phyloP scores from a whole-genome alignment of 1,140 invertebrate genomes.

The Euglossa dilemma region DNA sequence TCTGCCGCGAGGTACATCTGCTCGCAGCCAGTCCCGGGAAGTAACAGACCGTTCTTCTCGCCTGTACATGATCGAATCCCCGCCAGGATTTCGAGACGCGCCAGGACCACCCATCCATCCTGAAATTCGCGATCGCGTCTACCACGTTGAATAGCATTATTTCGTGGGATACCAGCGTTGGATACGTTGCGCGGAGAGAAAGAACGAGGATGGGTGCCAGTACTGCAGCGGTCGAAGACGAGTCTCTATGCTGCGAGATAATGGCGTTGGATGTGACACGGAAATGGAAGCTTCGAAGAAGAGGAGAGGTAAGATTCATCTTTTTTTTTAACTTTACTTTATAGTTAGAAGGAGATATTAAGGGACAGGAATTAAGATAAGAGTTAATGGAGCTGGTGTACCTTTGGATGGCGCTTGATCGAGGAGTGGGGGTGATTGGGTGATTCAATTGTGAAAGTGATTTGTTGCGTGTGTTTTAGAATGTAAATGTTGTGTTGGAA shows the following conservation, averaged over 20 bases:
- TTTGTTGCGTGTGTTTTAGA: too few species aligned
- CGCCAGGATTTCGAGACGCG: slow-evolving; percentile 52
- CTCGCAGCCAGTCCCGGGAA: slow-evolving; percentile 40
- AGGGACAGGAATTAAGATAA: too few species aligned
- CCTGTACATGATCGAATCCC: slow-evolving; percentile 58
- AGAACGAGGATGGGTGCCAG: too few species aligned
- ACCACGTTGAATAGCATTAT: slow-evolving; percentile 45
- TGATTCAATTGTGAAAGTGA: too few species aligned
- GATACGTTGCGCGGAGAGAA: background rate
- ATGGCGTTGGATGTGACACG: background rate
- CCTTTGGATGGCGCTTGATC: too few species aligned
- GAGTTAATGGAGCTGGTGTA: too few species aligned
- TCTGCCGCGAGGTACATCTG: slow-evolving; percentile 46
- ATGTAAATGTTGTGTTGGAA: too few species aligned
- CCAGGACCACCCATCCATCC: slow-evolving; percentile 39
- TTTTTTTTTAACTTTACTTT: too few species aligned
- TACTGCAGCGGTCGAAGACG: background rate
- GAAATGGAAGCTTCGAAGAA: background rate
- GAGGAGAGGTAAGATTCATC: background rate
- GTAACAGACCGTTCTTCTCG: slow-evolving; percentile 38
- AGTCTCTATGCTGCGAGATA: background rate
- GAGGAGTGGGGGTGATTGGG: too few species aligned
- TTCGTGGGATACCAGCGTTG: slow-evolving; percentile 32
- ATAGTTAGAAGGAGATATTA: too few species aligned
- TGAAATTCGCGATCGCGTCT: slow-evolving; percentile 50